Evolutionary conservation across 2,113 vertebrate genomes (phyloP).

Genomic region (Gymnorhina tibicen): DNA sequence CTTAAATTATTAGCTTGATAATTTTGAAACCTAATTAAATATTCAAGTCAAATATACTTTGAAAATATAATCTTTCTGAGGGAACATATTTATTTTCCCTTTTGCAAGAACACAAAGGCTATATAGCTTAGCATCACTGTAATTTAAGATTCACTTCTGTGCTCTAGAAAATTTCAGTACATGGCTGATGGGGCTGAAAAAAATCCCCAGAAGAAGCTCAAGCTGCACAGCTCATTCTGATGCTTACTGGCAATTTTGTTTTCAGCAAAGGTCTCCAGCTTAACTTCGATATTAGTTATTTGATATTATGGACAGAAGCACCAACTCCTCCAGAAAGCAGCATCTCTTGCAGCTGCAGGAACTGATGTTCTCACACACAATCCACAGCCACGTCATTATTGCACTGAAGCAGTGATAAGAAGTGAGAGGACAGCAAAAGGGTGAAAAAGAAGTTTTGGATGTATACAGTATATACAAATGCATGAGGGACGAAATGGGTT

Average conservation of each 20-base stretch:
- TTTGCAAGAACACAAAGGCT: conserved; percentile 44
- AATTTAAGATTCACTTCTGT: conserved; percentile 43
- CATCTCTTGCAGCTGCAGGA: neutral
- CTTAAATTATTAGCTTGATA: conserved; percentile 56
- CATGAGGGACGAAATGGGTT: conserved; percentile 7
- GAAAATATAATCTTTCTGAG: conserved; percentile 54
- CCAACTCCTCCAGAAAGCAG: neutral
- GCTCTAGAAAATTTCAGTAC: conserved; percentile 29
- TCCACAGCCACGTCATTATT: neutral
- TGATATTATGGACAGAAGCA: neutral
- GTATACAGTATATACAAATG: neutral
- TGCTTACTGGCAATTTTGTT: neutral
- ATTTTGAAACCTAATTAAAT: conserved; percentile 64
- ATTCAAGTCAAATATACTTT: conserved; percentile 61
- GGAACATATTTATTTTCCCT: conserved; percentile 55
- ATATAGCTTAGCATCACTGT: neutral
- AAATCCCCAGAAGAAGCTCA: neutral
- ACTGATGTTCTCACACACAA: neutral
- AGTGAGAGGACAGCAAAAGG: conserved; percentile 31
- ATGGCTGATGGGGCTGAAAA: neutral
- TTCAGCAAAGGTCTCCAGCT: neutral
- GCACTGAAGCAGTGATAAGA: neutral
- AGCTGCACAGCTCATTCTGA: neutral
- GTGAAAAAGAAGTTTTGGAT: conserved; percentile 10
- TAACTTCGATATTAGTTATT: neutral